Base-by-base conservation (phyloP, 1,140 invertebrate species). In the Drosophila bifasciata region DNA sequence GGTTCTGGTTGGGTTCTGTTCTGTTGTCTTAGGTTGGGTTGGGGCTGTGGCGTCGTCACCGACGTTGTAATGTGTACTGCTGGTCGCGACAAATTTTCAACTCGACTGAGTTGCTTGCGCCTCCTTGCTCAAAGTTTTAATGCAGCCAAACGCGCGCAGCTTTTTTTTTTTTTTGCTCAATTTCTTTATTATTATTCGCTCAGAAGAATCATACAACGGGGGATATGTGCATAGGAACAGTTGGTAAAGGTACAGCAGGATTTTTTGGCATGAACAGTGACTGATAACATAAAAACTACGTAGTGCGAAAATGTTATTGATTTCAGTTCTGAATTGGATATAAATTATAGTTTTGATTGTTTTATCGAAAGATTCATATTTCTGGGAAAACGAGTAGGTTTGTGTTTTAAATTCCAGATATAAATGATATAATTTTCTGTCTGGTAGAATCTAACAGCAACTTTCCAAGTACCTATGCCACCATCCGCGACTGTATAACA, bases 81-180 rank as follows among this genome's bases (percentile, higher is more conserved):
- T 80, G 77, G 61, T 79, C 83, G 83, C 73, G 83, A 80, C 83
- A 86, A 88, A 79, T 76, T 80, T 70, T 83, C 83, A 78, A 80
- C 69, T 81, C 83, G 61, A 86, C 83, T 86, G 83, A 86, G 71
- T 78, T 83, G 78, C 67, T 67, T 61, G 78, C 86, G 81, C 73
- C 81, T 88, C 77, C 83, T 88, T 88, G 74, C 81, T 74, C 73
- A 75, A 85, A 70, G 81, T 85, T 84, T 84, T 84, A 88, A 85
- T 85, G 77, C 78, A 85, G 64, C 67, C 61, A 76, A 85, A 66
- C 46, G 57, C 68, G 63, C 67, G 53, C 73, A 61, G 77, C 55
- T 86, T 69, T 72, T 86, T 50, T 86, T 69, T 72, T 86, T 50
- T 43, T 51, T 32, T 36, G 32, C 32, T 80, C 81, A 81, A 80